Evolutionary conservation across 1,140 invertebrate genomes (phyloP), one percentile per base, ranked within the genome.

Genomic region (Drosophila erecta): DNA sequence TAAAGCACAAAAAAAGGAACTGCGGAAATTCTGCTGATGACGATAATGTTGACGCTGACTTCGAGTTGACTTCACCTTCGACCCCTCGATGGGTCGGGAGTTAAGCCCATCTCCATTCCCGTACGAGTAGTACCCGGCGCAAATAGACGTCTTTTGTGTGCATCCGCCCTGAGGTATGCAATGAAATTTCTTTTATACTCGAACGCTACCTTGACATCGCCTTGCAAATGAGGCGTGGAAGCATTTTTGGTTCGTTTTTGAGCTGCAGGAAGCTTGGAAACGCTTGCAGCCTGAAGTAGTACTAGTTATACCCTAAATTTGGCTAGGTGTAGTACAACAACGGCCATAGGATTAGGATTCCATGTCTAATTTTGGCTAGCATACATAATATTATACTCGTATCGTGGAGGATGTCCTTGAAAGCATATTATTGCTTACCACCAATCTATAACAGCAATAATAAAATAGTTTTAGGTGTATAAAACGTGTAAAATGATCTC

Each of bases 21-120:
- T 72, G 76, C 84, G 84, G 83, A 87, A 89, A 87, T 87, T 83
- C 79, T 89, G 83, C 83, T 87, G 83, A 87, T 89, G 83, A 87
- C 84, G 83, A 87, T 87, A 87, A 87, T 87, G 79, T 87, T 86
- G 83, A 83, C 83, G 83, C 58, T 76, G 66, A 64, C 61, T 76
- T 60, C 51, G 37, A 64, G 43, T 33, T 37, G 11, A 47, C 38
- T 35, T 30, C 30, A 30, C 8, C 30, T 30, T 37, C 4, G 8
- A 41, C 7, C 47, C 50, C 24, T 14, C 22, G 12, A 7, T 33
- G 27, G 24, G 24, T 37, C 40, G 44, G 62, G 65, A 70, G 83
- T 70, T 76, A 89, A 89, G 83, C 76, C 59, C 57, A 62, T 65
- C 70, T 50, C 24, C 24, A 41, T 6, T 4, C 15, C 12, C 27